These are phyloP conservation scores for Apis dorsata DNA, from an alignment of 1,140 invertebrate genomes.

Conservation along the genomic window DNA sequence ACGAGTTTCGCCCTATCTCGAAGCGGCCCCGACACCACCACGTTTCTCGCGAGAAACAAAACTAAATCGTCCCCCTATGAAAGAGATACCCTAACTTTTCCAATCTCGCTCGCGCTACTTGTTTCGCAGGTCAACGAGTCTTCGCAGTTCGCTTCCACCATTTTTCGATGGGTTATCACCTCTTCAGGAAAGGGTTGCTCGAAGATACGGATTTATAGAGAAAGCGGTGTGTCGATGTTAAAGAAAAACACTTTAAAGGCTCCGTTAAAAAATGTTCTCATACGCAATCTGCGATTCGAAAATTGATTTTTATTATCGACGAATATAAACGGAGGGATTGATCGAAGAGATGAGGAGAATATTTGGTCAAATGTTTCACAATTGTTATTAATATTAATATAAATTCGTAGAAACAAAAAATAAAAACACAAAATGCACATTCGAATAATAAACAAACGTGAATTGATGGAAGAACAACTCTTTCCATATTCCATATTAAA, in stretches of 20 bases:
- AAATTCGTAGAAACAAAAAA: too few relatives aligned
- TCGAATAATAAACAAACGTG: background rate
- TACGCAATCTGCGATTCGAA: background rate
- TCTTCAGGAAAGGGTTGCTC: background rate
- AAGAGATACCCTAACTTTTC: slow-evolving; percentile 22
- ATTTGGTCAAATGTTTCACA: too few relatives aligned
- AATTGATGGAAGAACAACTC: too few relatives aligned
- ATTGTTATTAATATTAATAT: too few relatives aligned
- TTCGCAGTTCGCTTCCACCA: slow-evolving; percentile 53
- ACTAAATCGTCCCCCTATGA: too few relatives aligned
- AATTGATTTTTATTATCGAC: too few relatives aligned
- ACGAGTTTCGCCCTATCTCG: background rate
- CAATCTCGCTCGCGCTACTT: slow-evolving; percentile 31
- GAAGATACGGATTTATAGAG: slow-evolving; percentile 41
- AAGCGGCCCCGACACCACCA: background rate
- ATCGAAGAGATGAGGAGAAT: too few relatives aligned
- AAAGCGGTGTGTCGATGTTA: slow-evolving; percentile 40
- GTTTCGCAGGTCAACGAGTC: slow-evolving; percentile 54
- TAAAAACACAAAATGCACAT: background rate
- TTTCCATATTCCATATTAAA: too few relatives aligned
- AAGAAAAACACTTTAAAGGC: background rate
- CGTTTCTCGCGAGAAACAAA: background rate
- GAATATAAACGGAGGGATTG: too few relatives aligned
- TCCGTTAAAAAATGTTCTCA: too few relatives aligned
- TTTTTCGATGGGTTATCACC: slow-evolving; percentile 47